Base-by-base conservation (phyloP, 2,797 vertebrate genomes). In the Cygnus olor region DNA sequence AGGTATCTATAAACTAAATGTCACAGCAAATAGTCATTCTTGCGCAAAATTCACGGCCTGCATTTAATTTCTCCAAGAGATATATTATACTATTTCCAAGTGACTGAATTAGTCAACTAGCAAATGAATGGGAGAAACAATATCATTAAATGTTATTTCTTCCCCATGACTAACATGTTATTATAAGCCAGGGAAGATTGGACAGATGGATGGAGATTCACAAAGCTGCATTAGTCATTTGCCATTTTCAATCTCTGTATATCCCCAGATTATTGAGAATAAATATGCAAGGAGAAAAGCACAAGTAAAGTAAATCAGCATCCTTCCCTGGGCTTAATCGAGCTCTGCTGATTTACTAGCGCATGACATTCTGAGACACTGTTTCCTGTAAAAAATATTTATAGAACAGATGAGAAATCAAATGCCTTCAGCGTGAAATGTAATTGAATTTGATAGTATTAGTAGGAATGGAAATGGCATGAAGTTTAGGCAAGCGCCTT, bases 41-140 rank as follows among this genome's bases (percentile, higher is more conserved):
- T 49, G 58, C 85, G 60, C 82, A 70, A 3, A 20, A 14, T 28
- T 34, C 47, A 34, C 42, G 25, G 19, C 53, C 65, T 76, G 27
- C 10, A 19, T 61, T 77, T 83, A 32, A 51, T 83, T 85, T 80
- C 53, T 76, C 32, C 57, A 38, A 24, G 25, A 80, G 17, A 49
- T 10, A 64, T 12, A 12, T 42, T 45, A 16, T 22, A 17, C 12
- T 3, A 18, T 40, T 84, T 81, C 27, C 11, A 13, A 11, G 28
- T 14, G 81, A 34, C 49, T 78, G 73, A 93, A 88, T 84, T 69
- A 79, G 57, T 79, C 91, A 79, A 30, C 10, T 4, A 36, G 65
- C 22, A 61, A 91, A 91, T 38, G 74, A 93, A 86, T 16, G 47
- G 56, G 56, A 73, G 80, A 79, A 90, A 82, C 51, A 68, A 91